phyloP scores from a whole-genome alignment of 53 echinoderm and acorn worm genomes.

The Actinopyga echinites region DNA sequence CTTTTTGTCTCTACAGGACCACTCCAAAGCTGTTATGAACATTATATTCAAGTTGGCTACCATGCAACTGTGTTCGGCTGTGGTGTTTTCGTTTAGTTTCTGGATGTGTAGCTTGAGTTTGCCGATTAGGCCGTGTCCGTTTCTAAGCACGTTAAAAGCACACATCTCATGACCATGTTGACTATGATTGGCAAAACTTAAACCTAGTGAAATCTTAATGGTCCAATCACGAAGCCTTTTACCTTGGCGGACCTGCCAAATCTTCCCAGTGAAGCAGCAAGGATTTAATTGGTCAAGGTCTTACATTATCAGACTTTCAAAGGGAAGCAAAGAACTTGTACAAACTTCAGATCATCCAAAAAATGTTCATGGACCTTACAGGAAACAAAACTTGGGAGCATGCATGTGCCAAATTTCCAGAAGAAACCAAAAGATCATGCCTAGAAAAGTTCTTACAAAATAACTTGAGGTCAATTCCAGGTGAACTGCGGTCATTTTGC shows the following conservation, averaged over 20 bases:
- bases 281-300: not conserved
- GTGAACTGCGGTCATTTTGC: not conserved
- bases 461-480: not conserved
- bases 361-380: constrained; percentile 1
- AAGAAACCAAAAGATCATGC: not conserved
- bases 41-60: not conserved
- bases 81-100: too few species aligned
- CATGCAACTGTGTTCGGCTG: too few species aligned
- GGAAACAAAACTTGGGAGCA: not conserved
- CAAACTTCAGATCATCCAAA: not conserved
- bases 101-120: too few species aligned
- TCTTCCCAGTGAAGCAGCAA: not conserved
- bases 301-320: not conserved
- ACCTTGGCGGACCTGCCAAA: not conserved
- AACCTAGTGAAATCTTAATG: not conserved
- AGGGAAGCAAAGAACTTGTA: not conserved
- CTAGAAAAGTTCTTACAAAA: not conserved
- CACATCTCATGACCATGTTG: not conserved
- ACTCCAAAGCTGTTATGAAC: not conserved
- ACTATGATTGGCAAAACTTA: not conserved
- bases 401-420: not conserved
- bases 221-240: not conserved
- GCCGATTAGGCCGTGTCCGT: too few species aligned
- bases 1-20: not conserved
- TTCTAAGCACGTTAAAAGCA: not conserved